Conservation (phyloP, 2,888 invertebrate genomes). For the Agonum fuliginosum region DNA sequence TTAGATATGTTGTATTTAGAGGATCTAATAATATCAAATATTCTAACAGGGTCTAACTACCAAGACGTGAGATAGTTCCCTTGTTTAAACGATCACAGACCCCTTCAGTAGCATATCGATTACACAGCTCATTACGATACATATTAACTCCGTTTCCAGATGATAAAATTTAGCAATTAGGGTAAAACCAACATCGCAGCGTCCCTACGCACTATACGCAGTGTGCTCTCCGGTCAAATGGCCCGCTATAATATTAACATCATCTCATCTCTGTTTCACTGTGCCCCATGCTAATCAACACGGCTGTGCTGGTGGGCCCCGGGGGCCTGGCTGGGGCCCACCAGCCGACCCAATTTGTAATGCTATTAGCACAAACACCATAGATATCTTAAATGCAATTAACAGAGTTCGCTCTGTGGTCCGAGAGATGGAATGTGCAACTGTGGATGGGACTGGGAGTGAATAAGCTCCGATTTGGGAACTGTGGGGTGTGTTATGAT, state of each 20-base stretch:
- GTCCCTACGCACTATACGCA: not conserved
- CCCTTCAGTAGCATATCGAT: no score
- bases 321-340: not conserved
- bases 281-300: constrained; percentile 8
- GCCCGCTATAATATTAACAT: constrained; percentile 32
- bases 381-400: constrained; percentile 57
- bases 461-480: no score
- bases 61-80: no score
- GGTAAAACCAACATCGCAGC: constrained; percentile 4
- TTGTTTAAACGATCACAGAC: no score
- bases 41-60: no score
- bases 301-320: constrained; percentile 7
- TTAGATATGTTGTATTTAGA: no score
- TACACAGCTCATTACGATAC: constrained; percentile 10
- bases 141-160: constrained; percentile 8
- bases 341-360: constrained; percentile 52
- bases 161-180: constrained; percentile 33
- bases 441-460: no score
- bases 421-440: not conserved
- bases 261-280: constrained; percentile 30
- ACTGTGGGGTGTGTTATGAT: no score
- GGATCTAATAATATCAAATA: no score
- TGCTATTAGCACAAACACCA: constrained; percentile 56
- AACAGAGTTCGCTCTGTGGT: not conserved
- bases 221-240: not conserved